Base-by-base conservation (phyloP, 2,888 invertebrate genomes). In the Liopterus haemorrhoidalis region DNA sequence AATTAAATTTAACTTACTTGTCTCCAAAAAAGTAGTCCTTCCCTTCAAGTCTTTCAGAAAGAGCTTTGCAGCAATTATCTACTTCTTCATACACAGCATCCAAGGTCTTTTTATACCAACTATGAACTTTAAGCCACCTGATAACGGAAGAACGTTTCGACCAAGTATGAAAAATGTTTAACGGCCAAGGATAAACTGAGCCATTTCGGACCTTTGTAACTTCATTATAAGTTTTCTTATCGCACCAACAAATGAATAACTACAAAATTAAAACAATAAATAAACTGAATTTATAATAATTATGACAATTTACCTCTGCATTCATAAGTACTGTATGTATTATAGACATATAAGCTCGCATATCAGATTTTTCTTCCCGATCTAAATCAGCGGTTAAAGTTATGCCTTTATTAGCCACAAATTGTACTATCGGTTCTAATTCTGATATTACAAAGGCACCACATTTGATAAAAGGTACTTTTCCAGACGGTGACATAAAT, bases 401-500 rank as follows among this genome's bases (percentile, higher is more conserved):
- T 18, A 83, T 78, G 0, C 89, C 89, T 69, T 92, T 94, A 56
- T 82, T 84, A 24, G 82, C 83, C 1, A 92, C 83, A 63, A 93
- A 91, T 56, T 85, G 83, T 0, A 93, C 88, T 44, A 97, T 93
- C 0, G 88, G 86, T 60, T 94, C 92, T 59, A 95, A 75, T 63
- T 94, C 97, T 0, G 95, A 81, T 1, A 92, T 79, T 1, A 95
- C 78, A 60, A 90, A 90, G 0, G 85, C 82, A 0, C 94, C 94
- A 54, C 89, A 88, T 61, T 86, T 85, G 44, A 97, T 81, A 60
- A 97, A 92, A 0, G 97, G 97, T 1, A 97, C 82, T 55, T 85
- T 80, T 1, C 92, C 92, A 4, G 91, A 86, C 0, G 96, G 96
- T 0, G 96, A 95, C 90, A 97, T 96, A 62, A 86, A 87, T 62